Base-by-base conservation (phyloP, 2,888 invertebrate species). In the Acrobasis suavella region DNA sequence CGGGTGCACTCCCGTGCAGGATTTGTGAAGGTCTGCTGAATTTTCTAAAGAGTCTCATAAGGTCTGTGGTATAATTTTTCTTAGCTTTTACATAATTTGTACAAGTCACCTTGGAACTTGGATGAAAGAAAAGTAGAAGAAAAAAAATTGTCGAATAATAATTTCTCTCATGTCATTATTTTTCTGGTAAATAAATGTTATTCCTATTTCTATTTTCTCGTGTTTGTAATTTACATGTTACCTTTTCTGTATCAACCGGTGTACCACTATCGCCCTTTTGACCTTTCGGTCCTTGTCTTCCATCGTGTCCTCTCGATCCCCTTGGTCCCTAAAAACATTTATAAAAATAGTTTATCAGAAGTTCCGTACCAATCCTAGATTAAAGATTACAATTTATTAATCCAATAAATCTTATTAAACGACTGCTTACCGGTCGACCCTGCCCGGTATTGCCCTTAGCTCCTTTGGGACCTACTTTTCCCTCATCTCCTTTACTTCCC, bases 251-350 rank as follows among this genome's bases (percentile, higher is more conserved):
- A 67, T 85, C 75, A 64, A 81, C 73, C 10, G 70, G 64, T 39
- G 75, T 68, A n/a, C 74, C 67, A 68, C 75, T 77, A 51, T 83
- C 83, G 39, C 90, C 89, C 67, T 84, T 89, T 67, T 86, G 78
- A 60, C 89, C 90, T 59, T 85, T 89, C 63, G 70, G 66, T 37
- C 82, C 83, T 10, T 61, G 49, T 7, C 72, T 72, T 9, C 82
- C 82, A 58, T 78, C 74, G 16, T 65, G 66, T 2, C 83, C 83
- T 10, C 76, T 22, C 15, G 61, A 64, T 10, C 76, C 76, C 8
- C 55, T 51, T 39, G 70, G 66, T 8, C 73, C 73, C 67, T 68
- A 16, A 14, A n/a, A 62, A 63, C 54, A 32, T 60, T 61, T 50
- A 50, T 38, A 38, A 46, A 58, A 2, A 49, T 22, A 42, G 49